Base-by-base conservation (phyloP, 2,888 invertebrate genomes). In the Cantharis rufa region DNA sequence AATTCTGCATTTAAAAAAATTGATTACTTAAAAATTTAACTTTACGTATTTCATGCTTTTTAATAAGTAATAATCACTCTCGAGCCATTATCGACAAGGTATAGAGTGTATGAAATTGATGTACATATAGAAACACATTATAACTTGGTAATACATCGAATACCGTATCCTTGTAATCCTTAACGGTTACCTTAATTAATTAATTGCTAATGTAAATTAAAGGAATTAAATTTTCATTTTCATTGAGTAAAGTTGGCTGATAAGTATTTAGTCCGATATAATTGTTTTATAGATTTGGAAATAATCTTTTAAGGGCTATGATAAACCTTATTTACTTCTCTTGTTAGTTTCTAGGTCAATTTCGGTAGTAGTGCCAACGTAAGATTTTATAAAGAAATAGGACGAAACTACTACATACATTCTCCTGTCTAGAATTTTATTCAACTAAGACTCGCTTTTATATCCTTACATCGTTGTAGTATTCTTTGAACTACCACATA, bases 261-360 rank as follows among this genome's bases (percentile, higher is more conserved):
- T 48, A 48, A 48, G 48, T 48, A 48, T 48, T 48, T 48, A 48
- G 48, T 48, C 48, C 48, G n/a, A 48, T 48, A 48, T 48, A 48
- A 48, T 48, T 48, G 48, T 48, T 48, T 48, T n/a, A 48, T 48
- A 48, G 48, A 13, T n/a, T 48, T n/a, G n/a, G 13, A 48, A 48
- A 48, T 48, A 48, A 48, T n/a, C 48, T 48, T 48, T 48, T 48
- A 48, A 48, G 48, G 10, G 48, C n/a, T 24, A 48, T 48, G 2
- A 48, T 48, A 66, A 66, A 66, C 24, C 24, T 18, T 66, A 24
- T 66, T 66, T 66, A 21, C 27, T 32, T 70, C 16, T 21, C 69
- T 62, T n/a, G n/a, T n/a, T 32, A 16, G 28, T 48, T 64, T 74
- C 70, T 70, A 70, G 74, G 64, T 69, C 74, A 74, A 32, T 70